Base-by-base conservation (phyloP, 2,113 vertebrate genomes). In the Etheostoma cragini region DNA sequence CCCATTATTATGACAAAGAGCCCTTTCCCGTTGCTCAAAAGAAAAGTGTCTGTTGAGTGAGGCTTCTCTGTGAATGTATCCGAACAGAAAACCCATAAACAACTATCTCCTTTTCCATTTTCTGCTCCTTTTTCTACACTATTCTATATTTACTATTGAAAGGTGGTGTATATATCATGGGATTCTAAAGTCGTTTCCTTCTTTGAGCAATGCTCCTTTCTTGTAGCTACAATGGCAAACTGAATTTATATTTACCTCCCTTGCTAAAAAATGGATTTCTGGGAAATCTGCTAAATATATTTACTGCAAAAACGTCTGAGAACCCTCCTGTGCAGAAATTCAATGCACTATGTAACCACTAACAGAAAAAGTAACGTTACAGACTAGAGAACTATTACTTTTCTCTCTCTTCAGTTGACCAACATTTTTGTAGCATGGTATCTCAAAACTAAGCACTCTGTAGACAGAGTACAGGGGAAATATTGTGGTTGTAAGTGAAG, bases 1-100 rank as follows among this genome's bases (percentile, higher is more conserved):
- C 7, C 76, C 14, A 82, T 79, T 56, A 69, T 50, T 46, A 79
- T 67, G 14, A 83, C 61, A 73, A 72, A 62, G 21, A 75, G 67
- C 6, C 30, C n/a, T 72, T 54, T 60, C 19, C 52, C 33, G 26
- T 64, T 8, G 1, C 22, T 13, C 8, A 0, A 84, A 66, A 56
- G 35, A 38, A n/a, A 58, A 76, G 64, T 16, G 12, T 70, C 38
- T 63, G 21, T 33, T 76, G 14, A 22, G 8, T 16, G 52, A 83
- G 52, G 33, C 24, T 66, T 63, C 14, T 67, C 53, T n/a, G 21
- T 50, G 35, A 68, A 30, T 0, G 3, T 16, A 49, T 64, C 19
- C 7, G 13, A 68, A 24, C 49, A 50, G 45, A 22, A 61, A 71
- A 78, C 26, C 30, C 15, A 65, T 60, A 22, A 4, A 26, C 38